Conservation (phyloP, 23 tunicate genomes). For the Pegea sp. region DNA sequence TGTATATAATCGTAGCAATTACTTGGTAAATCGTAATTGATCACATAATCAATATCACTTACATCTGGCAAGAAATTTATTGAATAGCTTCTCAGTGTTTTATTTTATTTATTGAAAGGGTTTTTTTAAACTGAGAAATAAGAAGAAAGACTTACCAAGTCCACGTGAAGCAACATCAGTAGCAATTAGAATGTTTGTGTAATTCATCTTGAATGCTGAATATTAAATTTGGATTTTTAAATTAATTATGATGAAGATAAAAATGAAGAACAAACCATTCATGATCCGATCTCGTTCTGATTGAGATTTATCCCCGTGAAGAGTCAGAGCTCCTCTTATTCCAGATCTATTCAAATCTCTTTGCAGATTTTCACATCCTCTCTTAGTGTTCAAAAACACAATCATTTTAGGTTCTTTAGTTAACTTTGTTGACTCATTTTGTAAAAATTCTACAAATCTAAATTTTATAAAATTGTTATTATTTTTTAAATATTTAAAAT, state of each 20-base stretch:
- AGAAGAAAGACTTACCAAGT: constrained; percentile 12
- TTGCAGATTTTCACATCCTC: constrained; percentile 18
- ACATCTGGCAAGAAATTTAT: constrained; percentile 17
- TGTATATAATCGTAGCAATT: constrained; percentile 59
- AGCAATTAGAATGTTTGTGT: constrained; percentile 30
- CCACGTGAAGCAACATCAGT: constrained; percentile 99
- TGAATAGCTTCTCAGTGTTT: too few relatives aligned
- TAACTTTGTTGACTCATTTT: too few relatives aligned
- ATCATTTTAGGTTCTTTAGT: too few relatives aligned
- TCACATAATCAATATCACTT: constrained; percentile 44
- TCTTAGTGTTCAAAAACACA: constrained; percentile 47
- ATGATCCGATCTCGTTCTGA: constrained; percentile 26
- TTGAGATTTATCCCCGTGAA: constrained; percentile 75
- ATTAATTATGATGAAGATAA: background rate
- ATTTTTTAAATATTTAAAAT: too few relatives aligned
- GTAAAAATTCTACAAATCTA: too few relatives aligned
- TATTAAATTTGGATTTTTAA: background rate
- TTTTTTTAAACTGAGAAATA: too few relatives aligned
- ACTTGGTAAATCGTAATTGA: constrained; percentile 62
- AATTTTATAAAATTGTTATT: too few relatives aligned
- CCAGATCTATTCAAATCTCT: constrained; percentile 10
- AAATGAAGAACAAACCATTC: constrained; percentile 7
- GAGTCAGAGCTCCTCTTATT: constrained; percentile 9
- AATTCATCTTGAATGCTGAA: constrained; percentile 32
- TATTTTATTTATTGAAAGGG: too few relatives aligned